Evolutionary conservation across 1,140 invertebrate genomes (phyloP).

Genomic region (Colletes gigas): DNA sequence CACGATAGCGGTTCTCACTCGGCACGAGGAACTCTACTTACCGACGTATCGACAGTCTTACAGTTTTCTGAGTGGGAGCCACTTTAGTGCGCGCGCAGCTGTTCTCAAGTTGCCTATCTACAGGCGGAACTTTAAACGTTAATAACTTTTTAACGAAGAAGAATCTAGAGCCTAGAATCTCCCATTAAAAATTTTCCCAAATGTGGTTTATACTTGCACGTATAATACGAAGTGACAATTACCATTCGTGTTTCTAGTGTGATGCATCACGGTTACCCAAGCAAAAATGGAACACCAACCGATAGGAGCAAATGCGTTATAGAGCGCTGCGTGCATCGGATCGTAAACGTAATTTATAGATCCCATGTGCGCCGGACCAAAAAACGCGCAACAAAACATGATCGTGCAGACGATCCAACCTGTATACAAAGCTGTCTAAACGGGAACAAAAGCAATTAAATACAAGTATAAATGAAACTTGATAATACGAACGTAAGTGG

Average conservation of each 20-base stretch:
- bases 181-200: too few relatives aligned
- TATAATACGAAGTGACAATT: constrained; percentile 9
- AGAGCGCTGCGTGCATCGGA: constrained; percentile 84
- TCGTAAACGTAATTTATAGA: constrained; percentile 85
- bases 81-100: too few relatives aligned
- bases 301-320: constrained; percentile 87
- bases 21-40: too few relatives aligned
- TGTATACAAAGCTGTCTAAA: constrained; percentile 81
- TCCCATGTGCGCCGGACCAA: constrained; percentile 86
- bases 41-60: too few relatives aligned
- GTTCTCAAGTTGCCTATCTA: too few relatives aligned
- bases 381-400: constrained; percentile 82
- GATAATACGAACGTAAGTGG: constrained; percentile 4
- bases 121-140: too few relatives aligned
- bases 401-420: constrained; percentile 82
- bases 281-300: constrained; percentile 86
- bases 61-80: too few relatives aligned
- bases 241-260: constrained; percentile 84
- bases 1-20: too few relatives aligned
- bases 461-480: not conserved
- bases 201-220: too few relatives aligned
- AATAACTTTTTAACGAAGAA: too few relatives aligned
- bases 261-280: constrained; percentile 85
- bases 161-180: too few relatives aligned
- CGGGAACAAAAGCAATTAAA: constrained; percentile 40